Evolutionary conservation across 2,888 invertebrate species (phyloP).

Genomic region (Miltochrista miniata): DNA sequence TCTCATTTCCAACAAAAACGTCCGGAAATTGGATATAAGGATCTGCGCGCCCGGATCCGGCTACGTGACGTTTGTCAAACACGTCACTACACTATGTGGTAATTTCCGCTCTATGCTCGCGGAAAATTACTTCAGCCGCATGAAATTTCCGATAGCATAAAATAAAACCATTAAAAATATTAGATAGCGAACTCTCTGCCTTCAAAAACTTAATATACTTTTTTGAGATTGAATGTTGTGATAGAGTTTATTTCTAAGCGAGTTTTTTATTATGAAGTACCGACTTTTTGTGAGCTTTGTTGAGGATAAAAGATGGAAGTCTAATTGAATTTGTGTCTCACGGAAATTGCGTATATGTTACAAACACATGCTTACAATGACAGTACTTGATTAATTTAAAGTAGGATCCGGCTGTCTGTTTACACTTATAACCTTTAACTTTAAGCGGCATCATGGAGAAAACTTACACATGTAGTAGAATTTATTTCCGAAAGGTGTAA

Average conservation of each 20-base stretch:
- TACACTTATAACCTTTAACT: too few species aligned
- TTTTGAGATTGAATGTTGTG: slow-evolving; percentile 17
- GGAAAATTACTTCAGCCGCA: slow-evolving; percentile 83
- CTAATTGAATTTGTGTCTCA: background rate
- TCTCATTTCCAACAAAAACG: slow-evolving; percentile 81
- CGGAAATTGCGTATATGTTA: background rate
- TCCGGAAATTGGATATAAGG: slow-evolving; percentile 83
- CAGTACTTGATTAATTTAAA: too few species aligned
- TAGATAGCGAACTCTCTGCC: slow-evolving; percentile 44
- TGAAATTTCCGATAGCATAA: slow-evolving; percentile 78
- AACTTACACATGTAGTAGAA: too few species aligned
- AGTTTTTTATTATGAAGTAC: slow-evolving; percentile 3
- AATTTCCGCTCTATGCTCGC: slow-evolving; percentile 80
- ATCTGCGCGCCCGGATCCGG: slow-evolving; percentile 79
- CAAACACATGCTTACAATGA: background rate
- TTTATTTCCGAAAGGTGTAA: too few species aligned
- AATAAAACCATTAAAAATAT: slow-evolving; percentile 69
- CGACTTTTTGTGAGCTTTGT: background rate
- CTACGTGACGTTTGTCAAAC: slow-evolving; percentile 83
- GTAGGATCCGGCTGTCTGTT: too few species aligned
- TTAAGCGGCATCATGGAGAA: too few species aligned
- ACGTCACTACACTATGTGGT: slow-evolving; percentile 83
- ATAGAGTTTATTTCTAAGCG: slow-evolving; percentile 10
- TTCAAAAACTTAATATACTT: slow-evolving; percentile 34
- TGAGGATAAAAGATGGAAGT: background rate